These are phyloP conservation scores for Porphyrio hochstetteri DNA, from an alignment of 2,113 vertebrate genomes.

Conservation along the genomic window DNA sequence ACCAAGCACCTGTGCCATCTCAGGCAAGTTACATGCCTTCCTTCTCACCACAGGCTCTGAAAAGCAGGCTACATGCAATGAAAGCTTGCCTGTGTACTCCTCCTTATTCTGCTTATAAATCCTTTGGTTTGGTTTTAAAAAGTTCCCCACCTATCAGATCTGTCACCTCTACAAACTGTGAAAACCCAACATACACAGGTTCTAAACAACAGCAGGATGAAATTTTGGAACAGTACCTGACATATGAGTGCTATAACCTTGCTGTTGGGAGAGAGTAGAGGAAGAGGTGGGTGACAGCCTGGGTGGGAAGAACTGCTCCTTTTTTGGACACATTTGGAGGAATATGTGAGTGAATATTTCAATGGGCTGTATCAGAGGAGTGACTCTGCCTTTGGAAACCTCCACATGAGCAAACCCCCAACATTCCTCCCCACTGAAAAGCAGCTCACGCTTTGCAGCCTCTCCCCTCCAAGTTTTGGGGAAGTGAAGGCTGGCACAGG, in stretches of 20 bases:
- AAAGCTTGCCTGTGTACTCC: not conserved
- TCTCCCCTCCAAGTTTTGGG: not conserved
- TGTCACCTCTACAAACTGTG: not conserved
- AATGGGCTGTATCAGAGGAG: not conserved
- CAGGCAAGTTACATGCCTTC: not conserved
- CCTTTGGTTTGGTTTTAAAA: not conserved
- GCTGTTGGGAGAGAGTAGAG: not conserved
- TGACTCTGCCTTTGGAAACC: not conserved
- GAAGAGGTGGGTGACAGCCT: not conserved
- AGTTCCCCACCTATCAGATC: not conserved
- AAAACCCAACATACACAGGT: not conserved
- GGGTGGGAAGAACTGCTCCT: not conserved
- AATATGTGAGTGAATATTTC: not conserved
- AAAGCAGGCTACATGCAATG: not conserved
- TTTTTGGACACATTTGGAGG: not conserved
- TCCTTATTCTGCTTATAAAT: not conserved
- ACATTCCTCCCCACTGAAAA: not conserved
- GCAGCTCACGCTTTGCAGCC: not conserved
- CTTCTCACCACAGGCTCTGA: not conserved
- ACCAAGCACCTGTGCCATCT: not conserved
- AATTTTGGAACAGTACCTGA: not conserved
- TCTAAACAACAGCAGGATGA: not conserved
- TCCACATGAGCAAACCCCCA: not conserved
- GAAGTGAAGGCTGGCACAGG: accelerated
- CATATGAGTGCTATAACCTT: not conserved